Base-by-base conservation (phyloP, 2,113 vertebrate genomes). In the Eurypyga helias region DNA sequence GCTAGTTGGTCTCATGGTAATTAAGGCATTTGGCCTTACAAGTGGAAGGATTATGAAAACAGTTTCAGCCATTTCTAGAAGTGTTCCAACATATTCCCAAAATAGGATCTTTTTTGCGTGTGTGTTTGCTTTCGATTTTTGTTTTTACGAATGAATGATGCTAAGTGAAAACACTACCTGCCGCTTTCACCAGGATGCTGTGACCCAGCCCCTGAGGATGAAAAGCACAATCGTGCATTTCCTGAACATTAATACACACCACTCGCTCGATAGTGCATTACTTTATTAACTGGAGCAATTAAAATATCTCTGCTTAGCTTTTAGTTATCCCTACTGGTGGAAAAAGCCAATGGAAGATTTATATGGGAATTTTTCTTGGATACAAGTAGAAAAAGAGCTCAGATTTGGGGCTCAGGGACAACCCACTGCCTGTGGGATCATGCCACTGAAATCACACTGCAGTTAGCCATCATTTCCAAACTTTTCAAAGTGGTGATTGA, bases 11-110 rank as follows among this genome's bases (percentile, higher is more conserved):
- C 96, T 97, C 96, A 89, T 95, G 97, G 77, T 93, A 97, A 96
- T 96, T 94, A 97, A 97, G 23, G 93, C 91, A 97, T 96, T 89
- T 97, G 92, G 96, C 95, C 89, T 95, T 96, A 79, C 77, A 92
- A 95, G 83, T 96, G 87, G 94, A 95, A 95, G 92, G 87, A 96
- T 94, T 95, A 95, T 89, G 92, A 95, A 96, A 95, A 95, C 77
- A 82, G 80, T 52, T 90, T 89, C 70, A 78, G 83, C 0, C 24
- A 89, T 82, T 95, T 97, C 93, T 91, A 79, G 82, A 89, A 95
- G 54, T 6, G 45, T 67, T 97, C 65, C 81, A 89, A 13, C 36
- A 21, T 91, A 87, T 95, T 96, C 80, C 87, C 89, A 89, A 93
- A 94, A 94, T 79, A 93, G 93, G 82, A 19, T n/a, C 88, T 78